These are phyloP conservation scores for Rhabdomys dilectus DNA, from an alignment of 2,113 vertebrate genomes.

Conservation along the genomic window DNA sequence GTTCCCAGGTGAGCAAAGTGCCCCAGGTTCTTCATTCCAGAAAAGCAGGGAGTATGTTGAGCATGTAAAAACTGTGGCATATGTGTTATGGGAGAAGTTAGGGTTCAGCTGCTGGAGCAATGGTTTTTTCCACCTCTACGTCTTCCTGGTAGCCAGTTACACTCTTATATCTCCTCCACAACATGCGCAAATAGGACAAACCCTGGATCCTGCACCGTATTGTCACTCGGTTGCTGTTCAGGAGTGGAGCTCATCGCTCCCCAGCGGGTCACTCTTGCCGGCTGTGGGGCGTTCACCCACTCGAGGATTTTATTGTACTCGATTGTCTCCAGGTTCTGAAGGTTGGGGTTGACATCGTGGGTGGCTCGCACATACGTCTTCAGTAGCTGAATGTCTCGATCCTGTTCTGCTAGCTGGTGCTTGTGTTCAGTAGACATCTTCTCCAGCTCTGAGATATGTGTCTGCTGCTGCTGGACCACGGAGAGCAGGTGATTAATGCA, in stretches of 20 bases:
- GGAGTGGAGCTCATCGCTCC: slow-evolving; percentile 99
- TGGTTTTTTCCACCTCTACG: slow-evolving; percentile 9
- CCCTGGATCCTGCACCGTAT: slow-evolving; percentile 98
- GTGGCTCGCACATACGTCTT: slow-evolving; percentile 98
- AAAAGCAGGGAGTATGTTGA: slow-evolving; percentile 35
- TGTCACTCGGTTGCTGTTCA: slow-evolving; percentile 98
- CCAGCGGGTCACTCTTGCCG: slow-evolving; percentile 96
- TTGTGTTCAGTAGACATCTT: slow-evolving; percentile 95
- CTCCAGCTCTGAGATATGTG: slow-evolving; percentile 95
- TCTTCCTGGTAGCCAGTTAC: slow-evolving; percentile 27
- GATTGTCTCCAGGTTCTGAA: slow-evolving; percentile 98
- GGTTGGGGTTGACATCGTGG: slow-evolving; percentile 98
- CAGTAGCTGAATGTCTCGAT: slow-evolving; percentile 97
- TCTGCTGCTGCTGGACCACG: slow-evolving; percentile 96
- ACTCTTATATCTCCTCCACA: slow-evolving; percentile 93
- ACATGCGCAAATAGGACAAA: slow-evolving; percentile 97
- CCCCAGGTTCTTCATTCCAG: slow-evolving; percentile 26
- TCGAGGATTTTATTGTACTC: slow-evolving; percentile 99
- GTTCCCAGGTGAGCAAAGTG: slow-evolving; percentile 42
- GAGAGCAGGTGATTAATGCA: slow-evolving; percentile 96
- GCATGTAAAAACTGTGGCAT: background rate
- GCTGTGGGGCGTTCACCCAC: slow-evolving; percentile 99
- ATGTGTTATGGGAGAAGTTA: slow-evolving; percentile 18
- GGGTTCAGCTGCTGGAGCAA: slow-evolving; percentile 53
- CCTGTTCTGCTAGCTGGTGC: slow-evolving; percentile 98